These are phyloP conservation scores for Microcebus tavaratra DNA, from an alignment of 2,113 vertebrate species.

Conservation along the genomic window DNA sequence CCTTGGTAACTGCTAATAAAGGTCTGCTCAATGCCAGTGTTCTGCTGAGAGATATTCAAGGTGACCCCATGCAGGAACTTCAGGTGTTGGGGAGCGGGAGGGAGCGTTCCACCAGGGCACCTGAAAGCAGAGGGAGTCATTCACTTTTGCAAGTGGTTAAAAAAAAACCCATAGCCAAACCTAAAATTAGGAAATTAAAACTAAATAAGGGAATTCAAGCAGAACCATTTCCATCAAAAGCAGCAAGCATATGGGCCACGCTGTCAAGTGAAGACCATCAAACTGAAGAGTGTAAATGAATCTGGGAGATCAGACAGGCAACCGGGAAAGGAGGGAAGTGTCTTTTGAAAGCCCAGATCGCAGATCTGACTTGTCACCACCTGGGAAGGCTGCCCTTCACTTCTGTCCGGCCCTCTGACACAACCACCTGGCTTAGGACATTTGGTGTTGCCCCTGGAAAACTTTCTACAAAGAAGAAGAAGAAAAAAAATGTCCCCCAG, in stretches of 20 bases:
- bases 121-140: background rate
- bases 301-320: constrained; percentile 50
- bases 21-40: background rate
- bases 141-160: background rate
- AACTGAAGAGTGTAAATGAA: constrained; percentile 63
- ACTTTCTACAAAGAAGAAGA: constrained; percentile 51
- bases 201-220: constrained; percentile 63
- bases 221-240: constrained; percentile 62
- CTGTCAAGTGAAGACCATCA: constrained; percentile 68
- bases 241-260: constrained; percentile 48
- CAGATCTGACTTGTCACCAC: background rate
- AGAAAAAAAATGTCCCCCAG: constrained; percentile 35
- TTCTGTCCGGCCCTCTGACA: background rate
- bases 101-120: rapidly evolving
- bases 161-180: constrained; percentile 43
- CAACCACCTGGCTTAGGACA: background rate
- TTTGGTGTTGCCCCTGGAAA: background rate
- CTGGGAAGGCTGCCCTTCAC: background rate
- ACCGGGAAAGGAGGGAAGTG: background rate
- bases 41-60: constrained; percentile 35
- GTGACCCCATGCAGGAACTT: background rate
- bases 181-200: constrained; percentile 74
- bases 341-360: constrained; percentile 2
- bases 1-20: too few relatives aligned
- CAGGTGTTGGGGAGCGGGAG: background rate